Evolutionary conservation across 2,888 invertebrate genomes (phyloP).

Genomic region (Argyresthia goedartella): DNA sequence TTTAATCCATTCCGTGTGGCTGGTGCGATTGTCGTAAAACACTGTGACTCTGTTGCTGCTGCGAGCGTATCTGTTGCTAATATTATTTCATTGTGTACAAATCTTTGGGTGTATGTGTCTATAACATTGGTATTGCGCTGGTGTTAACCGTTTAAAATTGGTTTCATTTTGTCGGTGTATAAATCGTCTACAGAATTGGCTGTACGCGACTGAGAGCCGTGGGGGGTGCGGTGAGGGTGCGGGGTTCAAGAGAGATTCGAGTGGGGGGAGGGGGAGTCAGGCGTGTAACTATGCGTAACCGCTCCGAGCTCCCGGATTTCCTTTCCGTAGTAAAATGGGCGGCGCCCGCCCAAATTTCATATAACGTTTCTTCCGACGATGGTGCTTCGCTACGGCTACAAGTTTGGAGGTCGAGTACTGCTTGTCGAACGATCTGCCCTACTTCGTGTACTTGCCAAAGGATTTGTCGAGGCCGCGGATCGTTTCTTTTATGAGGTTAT

Average conservation of each 20-base stretch:
- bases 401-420: constrained; percentile 54
- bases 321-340: constrained; percentile 69
- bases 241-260: constrained; percentile 20
- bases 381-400: constrained; percentile 43
- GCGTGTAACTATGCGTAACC: constrained; percentile 68
- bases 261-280: constrained; percentile 44
- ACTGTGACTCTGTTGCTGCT: constrained; percentile 16
- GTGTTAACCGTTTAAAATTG: constrained; percentile 57
- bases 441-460: constrained; percentile 66
- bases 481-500: constrained; percentile 64
- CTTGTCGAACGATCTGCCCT: constrained; percentile 65
- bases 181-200: constrained; percentile 65
- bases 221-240: constrained; percentile 29
- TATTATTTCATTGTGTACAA: constrained; percentile 25
- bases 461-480: constrained; percentile 64
- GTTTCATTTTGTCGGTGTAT: constrained; percentile 66
- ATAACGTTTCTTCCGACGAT: constrained; percentile 17
- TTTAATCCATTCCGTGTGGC: constrained; percentile 1
- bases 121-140: constrained; percentile 35
- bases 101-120: constrained; percentile 21
- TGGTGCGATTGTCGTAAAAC: background rate
- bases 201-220: constrained; percentile 38
- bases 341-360: constrained; percentile 62
- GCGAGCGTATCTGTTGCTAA: constrained; percentile 27
- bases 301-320: constrained; percentile 69